Base-by-base conservation (phyloP, 2,888 invertebrate genomes). In the Heteromurus nitidus region DNA sequence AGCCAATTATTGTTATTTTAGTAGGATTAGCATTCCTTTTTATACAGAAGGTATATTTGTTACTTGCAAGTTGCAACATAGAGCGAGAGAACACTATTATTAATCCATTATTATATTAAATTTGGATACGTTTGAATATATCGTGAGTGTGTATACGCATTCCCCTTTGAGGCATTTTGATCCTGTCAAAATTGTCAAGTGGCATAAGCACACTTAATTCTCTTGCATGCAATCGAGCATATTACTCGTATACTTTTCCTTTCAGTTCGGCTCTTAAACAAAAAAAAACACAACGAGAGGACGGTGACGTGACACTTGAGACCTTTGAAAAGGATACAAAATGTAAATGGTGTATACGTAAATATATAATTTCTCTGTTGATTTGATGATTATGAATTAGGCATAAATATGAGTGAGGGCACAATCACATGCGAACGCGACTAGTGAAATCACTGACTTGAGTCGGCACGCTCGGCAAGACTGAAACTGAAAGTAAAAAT, bases 131-230 rank as follows among this genome's bases (percentile, higher is more conserved):
- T n/a, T n/a, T n/a, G n/a, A n/a, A n/a, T n/a, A n/a, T n/a, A n/a
- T n/a, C n/a, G n/a, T n/a, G n/a, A n/a, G n/a, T n/a, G n/a, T n/a
- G 42, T 50, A 50, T 50, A 50, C 53, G 5, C 18, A 5, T 9
- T 50, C n/a, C n/a, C n/a, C n/a, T 18, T n/a, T 44, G 28, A 36
- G 36, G 47, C 13, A 2, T 50, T 62, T 77, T 77, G 76, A 77
- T 77, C 62, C 69, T 77, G 76, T 77, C 76, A 69, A 50, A 69
- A 50, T 69, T 77, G 76, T 69, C 69, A 77, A 77, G 76, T 68
- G 53, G 47, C n/a, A 47, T n/a, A 47, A 36, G 36, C 36, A 9
- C 36, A 36, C 5, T 5, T 9, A 36, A 36, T 36, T 70, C 42
- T 55, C 58, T 70, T 26, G 31, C 22, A 53, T 18, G 53, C 20